A percentile compares a stretch with the other conserved stretches of the same genome.
Evolutionary conservation across 2,888 invertebrate species (phyloP).

Genomic region (Hanleya hanleyi): DNA sequence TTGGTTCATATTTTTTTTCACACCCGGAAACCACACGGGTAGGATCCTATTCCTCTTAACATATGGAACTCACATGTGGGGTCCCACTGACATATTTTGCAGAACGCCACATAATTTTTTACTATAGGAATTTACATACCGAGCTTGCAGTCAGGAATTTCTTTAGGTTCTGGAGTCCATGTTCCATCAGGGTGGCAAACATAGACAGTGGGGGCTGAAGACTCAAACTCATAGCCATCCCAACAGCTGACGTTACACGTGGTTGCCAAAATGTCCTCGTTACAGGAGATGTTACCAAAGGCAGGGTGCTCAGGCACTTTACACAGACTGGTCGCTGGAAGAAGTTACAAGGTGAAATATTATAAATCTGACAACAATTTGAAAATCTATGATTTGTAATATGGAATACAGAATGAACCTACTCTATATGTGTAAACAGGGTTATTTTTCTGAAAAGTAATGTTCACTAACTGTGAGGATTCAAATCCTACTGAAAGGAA

Average conservation of each 20-base stretch:
- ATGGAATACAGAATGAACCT: no score
- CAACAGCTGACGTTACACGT: conserved; percentile 47
- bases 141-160: conserved; percentile 55
- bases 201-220: conserved; percentile 44
- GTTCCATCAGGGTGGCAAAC: conserved; percentile 47
- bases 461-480: no score
- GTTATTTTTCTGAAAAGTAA: no score
- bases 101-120: no score
- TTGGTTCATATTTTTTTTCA: no score
- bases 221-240: conserved; percentile 48
- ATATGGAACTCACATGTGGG: no score
- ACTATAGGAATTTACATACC: background rate
- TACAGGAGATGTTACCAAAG: conserved; percentile 48
- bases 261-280: conserved; percentile 36
- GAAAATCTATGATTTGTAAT: background rate
- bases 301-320: conserved; percentile 44
- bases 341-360: background rate
- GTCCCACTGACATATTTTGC: no score
- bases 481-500: no score
- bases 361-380: background rate
- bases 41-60: no score
- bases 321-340: conserved; percentile 48
- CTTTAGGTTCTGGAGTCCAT: conserved; percentile 48
- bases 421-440: no score
- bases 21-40: no score